Conservation (phyloP, 2,888 invertebrate species). For the Psococerastis gibbosa region DNA sequence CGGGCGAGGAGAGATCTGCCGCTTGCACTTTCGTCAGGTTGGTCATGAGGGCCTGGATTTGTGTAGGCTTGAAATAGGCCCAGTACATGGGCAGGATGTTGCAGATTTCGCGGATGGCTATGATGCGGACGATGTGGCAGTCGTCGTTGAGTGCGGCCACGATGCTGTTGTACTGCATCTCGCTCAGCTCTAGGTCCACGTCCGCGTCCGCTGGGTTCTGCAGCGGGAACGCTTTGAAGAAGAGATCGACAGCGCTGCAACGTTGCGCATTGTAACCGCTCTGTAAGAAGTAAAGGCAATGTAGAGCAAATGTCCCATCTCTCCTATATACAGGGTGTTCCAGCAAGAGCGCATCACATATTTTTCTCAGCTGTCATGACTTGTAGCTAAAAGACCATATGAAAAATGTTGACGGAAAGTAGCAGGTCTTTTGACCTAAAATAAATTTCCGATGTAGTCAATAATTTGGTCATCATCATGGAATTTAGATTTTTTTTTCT, state of each 20-base stretch:
- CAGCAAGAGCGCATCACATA: not conserved
- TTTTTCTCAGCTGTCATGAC: too few relatives aligned
- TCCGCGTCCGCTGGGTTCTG: slow-evolving; percentile 17
- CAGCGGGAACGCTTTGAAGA: slow-evolving; percentile 20
- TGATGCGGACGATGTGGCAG: slow-evolving; percentile 19
- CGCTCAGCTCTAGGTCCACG: slow-evolving; percentile 16
- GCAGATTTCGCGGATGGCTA: slow-evolving; percentile 18
- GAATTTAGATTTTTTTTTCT: too few relatives aligned
- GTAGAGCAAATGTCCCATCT: too few relatives aligned
- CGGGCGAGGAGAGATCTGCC: slow-evolving; percentile 15
- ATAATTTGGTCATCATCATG: too few relatives aligned
- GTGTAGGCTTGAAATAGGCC: slow-evolving; percentile 14
- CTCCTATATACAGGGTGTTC: too few relatives aligned
- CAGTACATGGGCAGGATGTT: slow-evolving; percentile 13
- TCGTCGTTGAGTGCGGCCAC: slow-evolving; percentile 18
- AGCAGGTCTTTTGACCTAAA: too few relatives aligned
- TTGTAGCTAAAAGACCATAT: not conserved
- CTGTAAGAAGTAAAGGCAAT: slow-evolving; percentile 15
- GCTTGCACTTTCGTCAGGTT: slow-evolving; percentile 15
- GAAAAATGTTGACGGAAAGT: slow-evolving; percentile 3
- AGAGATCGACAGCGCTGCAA: slow-evolving; percentile 20
- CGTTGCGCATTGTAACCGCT: slow-evolving; percentile 18
- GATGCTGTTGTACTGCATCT: slow-evolving; percentile 19
- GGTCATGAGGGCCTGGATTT: slow-evolving; percentile 15
- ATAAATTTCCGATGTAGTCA: too few relatives aligned